Percentiles rank a stretch among this genome's conserved stretches.
phyloP scores from a whole-genome alignment of 1,140 invertebrate species.

The Eumaeus atala region DNA sequence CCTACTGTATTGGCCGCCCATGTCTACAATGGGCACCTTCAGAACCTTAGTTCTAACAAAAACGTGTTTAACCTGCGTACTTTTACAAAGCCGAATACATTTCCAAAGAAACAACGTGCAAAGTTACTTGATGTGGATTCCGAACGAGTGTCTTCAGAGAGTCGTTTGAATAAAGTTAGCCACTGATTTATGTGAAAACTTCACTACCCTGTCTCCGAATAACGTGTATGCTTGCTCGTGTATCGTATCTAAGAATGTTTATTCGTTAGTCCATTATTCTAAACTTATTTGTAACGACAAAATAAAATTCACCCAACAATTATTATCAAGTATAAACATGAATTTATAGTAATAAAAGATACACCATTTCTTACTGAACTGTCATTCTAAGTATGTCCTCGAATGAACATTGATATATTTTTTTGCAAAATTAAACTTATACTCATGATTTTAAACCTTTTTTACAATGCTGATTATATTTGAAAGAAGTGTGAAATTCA shows the following conservation, averaged over 20 bases:
- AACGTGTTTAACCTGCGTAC: neutral
- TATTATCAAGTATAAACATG: no score
- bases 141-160: slow-evolving; percentile 64
- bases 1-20: no score
- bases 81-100: slow-evolving; percentile 35
- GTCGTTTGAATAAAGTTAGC: slow-evolving; percentile 69
- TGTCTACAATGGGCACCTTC: no score
- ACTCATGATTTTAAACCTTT: no score
- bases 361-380: no score
- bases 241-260: slow-evolving; percentile 48
- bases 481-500: no score
- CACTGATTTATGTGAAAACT: slow-evolving; percentile 67
- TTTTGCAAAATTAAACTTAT: no score
- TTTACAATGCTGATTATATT: no score
- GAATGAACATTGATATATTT: no score
- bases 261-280: slow-evolving; percentile 28
- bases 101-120: slow-evolving; percentile 42
- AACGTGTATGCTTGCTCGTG: slow-evolving; percentile 33
- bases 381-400: no score
- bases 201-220: slow-evolving; percentile 36
- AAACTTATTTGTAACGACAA: slow-evolving; percentile 12
- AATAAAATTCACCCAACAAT: no score
- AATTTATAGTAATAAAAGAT: no score
- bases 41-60: slow-evolving; percentile 3
- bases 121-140: slow-evolving; percentile 59